Evolutionary conservation across 2,888 invertebrate species (phyloP).

Genomic region (Erynnis tages): DNA sequence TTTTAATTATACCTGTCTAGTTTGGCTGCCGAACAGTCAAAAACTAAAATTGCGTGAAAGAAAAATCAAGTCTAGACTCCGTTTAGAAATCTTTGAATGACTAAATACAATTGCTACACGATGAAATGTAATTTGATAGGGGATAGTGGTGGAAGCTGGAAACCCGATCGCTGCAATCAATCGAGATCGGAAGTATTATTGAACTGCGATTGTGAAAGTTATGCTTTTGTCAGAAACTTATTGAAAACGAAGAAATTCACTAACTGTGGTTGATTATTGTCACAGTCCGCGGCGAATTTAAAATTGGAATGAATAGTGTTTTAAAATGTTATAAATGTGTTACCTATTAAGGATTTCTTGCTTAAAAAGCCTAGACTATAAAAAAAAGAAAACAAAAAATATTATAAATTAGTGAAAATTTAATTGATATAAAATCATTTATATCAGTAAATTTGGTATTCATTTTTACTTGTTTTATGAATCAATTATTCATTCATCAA

Average conservation of each 20-base stretch:
- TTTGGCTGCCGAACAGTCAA: neutral
- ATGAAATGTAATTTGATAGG: constrained; percentile 25
- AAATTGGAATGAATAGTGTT: no score
- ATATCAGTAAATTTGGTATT: no score
- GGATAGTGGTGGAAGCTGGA: constrained; percentile 18
- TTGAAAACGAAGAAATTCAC: constrained; percentile 3
- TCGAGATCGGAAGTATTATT: constrained; percentile 28
- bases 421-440: no score
- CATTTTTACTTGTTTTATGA: no score
- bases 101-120: constrained; percentile 25
- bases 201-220: constrained; percentile 31
- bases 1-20: neutral
- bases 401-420: no score
- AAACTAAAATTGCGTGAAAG: neutral
- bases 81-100: constrained; percentile 22
- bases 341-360: no score
- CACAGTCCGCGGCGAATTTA: no score
- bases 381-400: no score
- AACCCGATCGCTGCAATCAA: constrained; percentile 21
- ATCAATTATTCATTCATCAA: no score
- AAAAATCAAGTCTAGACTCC: constrained; percentile 14
- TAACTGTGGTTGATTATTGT: no score
- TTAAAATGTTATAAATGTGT: no score
- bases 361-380: no score
- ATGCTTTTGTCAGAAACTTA: constrained; percentile 24